Evolutionary conservation across 2,113 vertebrate species (phyloP), one percentile per base, ranked within the genome.

Genomic region (Scomber colias): DNA sequence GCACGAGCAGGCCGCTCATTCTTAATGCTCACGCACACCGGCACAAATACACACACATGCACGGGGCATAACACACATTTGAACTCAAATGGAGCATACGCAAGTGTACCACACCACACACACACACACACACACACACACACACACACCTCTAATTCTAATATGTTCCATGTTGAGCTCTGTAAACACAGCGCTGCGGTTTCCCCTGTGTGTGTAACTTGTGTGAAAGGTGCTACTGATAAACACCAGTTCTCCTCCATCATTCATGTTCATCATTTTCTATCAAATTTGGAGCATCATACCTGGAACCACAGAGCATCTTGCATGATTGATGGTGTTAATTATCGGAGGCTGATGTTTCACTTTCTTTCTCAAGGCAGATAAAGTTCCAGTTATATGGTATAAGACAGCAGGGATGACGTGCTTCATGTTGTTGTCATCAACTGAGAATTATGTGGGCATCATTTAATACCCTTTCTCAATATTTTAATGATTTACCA

Each of bases 1-100:
- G 87, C 87, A 86, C 81, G 77, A 88, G 87, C 80, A 91, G 87
- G 84, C 85, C 87, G 79, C 84, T 92, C 79, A 60, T 90, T 90
- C 88, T 88, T 93, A 92, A 94, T 89, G 71, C 88, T 83, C 61
- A 61, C 51, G 11, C 75, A 68, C 59, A 53, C 40, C 44, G 40
- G 79, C 27, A 51, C 63, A 78, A 53, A 86, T 7, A 56, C 55
- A 56, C 70, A 79, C 57, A 24, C 50, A 76, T 30, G 66, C 56
- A 81, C 49, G n/a, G 46, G 30, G 35, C 4, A 27, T 11, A 80
- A 48, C 56, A 56, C 71, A 12, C 65, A 77, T 69, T 62, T 82
- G 45, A 75, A 72, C 81, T 51, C 24, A 68, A 74, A 77, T 51
- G 27, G 66, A 65, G 62, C 84, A 78, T 49, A 50, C 56, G 77